Conservation (phyloP, 1,140 invertebrate species). For the Dreissena rostriformis region DNA sequence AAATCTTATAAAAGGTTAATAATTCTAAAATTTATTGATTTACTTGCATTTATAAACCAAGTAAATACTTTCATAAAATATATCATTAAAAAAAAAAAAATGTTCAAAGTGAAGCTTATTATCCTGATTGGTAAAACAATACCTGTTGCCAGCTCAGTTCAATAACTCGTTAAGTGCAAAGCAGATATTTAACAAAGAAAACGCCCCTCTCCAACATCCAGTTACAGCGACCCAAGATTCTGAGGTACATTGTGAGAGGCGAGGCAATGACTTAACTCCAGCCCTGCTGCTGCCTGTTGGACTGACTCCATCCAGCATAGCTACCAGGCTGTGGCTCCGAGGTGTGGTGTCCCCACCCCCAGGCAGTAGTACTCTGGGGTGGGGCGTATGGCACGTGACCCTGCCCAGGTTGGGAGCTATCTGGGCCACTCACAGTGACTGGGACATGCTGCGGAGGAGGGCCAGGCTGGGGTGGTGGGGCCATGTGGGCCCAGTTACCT, state of each 20-base stretch:
- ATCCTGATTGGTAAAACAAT: neutral
- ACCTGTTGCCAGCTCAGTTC: neutral
- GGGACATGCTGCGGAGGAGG: conserved; percentile 53
- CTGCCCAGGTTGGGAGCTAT: neutral
- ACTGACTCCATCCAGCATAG: conserved; percentile 47
- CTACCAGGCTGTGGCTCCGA: conserved; percentile 51
- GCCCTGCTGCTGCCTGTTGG: conserved; percentile 44
- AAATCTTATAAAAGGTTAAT: no score
- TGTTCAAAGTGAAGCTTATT: neutral
- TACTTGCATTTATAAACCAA: no score
- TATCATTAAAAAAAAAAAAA: neutral
- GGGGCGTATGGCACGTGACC: conserved; percentile 34
- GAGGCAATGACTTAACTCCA: conserved; percentile 31
- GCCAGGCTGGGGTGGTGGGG: conserved; percentile 62
- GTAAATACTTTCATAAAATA: no score
- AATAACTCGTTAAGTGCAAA: neutral
- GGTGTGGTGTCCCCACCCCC: conserved; percentile 48
- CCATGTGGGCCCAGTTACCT: conserved; percentile 71
- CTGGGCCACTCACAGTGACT: conserved; percentile 37
- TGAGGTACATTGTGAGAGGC: no score
- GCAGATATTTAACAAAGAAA: neutral
- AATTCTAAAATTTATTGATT: no score
- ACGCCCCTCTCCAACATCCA: neutral
- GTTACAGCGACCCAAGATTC: neutral
- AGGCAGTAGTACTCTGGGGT: conserved; percentile 38